These are phyloP conservation scores for Otus sunia DNA, from an alignment of 2,113 vertebrate species.

Conservation along the genomic window DNA sequence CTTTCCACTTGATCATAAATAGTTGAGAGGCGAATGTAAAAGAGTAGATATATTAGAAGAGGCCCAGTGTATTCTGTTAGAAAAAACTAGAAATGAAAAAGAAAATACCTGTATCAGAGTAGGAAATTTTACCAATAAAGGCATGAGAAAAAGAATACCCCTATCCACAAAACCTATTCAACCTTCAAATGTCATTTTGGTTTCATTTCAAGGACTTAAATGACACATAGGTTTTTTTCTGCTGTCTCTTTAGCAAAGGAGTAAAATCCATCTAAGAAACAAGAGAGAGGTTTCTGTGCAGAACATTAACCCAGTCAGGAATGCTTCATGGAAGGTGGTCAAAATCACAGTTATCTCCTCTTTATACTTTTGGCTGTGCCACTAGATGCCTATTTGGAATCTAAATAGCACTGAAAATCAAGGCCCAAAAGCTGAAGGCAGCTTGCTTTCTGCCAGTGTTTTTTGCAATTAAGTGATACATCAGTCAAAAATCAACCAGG, in stretches of 20 bases:
- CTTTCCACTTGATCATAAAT: slow-evolving; percentile 75
- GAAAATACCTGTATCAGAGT: neutral
- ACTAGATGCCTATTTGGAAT: neutral
- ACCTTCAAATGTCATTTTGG: neutral
- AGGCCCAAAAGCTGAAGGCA: neutral
- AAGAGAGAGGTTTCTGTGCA: neutral
- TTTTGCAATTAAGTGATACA: neutral
- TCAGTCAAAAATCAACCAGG: neutral
- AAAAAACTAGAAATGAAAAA: slow-evolving; percentile 74
- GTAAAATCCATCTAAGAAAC: neutral
- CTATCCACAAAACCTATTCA: neutral
- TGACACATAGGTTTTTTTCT: neutral
- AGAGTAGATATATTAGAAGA: slow-evolving; percentile 79
- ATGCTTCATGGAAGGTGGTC: neutral
- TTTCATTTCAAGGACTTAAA: neutral
- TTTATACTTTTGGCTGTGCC: neutral
- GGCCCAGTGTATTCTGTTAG: slow-evolving; percentile 79
- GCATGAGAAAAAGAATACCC: neutral
- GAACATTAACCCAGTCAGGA: neutral
- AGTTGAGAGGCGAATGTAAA: slow-evolving; percentile 76
- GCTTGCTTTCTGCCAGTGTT: neutral
- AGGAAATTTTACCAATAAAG: neutral
- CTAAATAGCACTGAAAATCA: neutral
- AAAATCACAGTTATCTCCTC: neutral
- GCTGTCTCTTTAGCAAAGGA: neutral